phyloP scores from a whole-genome alignment of 1,140 invertebrate species.

The Ceratoteleas bidentatus region DNA sequence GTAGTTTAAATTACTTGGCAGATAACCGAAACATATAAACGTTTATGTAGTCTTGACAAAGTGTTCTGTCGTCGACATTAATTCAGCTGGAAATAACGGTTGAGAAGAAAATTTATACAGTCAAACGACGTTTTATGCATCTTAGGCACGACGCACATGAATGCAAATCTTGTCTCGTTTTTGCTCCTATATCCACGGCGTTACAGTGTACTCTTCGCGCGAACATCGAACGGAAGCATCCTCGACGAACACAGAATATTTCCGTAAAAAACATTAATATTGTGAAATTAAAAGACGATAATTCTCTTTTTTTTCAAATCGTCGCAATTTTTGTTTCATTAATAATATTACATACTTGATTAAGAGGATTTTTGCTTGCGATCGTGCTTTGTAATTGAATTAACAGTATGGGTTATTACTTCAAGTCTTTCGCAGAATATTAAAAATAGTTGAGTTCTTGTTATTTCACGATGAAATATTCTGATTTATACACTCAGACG shows the following conservation, averaged over 20 bases:
- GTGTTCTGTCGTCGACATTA: slow-evolving; percentile 14
- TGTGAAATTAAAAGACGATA: slow-evolving; percentile 12
- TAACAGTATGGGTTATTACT: slow-evolving; percentile 1
- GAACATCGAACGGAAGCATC: slow-evolving; percentile 31
- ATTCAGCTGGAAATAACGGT: slow-evolving; percentile 38
- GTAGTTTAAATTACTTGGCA: too few species aligned
- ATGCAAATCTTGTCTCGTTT: slow-evolving; percentile 48
- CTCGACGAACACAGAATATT: slow-evolving; percentile 25
- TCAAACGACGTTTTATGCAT: slow-evolving; percentile 27
- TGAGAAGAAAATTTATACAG: slow-evolving; percentile 45
- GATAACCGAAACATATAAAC: slow-evolving; percentile 8
- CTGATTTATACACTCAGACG: neutral
- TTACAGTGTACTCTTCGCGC: slow-evolving; percentile 11
- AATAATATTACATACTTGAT: neutral
- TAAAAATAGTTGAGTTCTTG: neutral
- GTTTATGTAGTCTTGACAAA: slow-evolving; percentile 13
- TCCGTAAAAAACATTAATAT: slow-evolving; percentile 19
- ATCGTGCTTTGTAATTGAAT: neutral
- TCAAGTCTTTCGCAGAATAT: neutral
- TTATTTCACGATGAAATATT: too few species aligned
- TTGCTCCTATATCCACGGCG: slow-evolving; percentile 21
- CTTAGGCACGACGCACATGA: slow-evolving; percentile 29
- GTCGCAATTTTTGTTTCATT: neutral
- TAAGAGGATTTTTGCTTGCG: too few species aligned
- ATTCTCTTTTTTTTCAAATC: neutral